Percentiles rank a stretch among this genome's conserved stretches.
These are phyloP conservation scores for Xanthostigma xanthostigma DNA, from an alignment of 2,888 invertebrate species.

Conservation along the genomic window DNA sequence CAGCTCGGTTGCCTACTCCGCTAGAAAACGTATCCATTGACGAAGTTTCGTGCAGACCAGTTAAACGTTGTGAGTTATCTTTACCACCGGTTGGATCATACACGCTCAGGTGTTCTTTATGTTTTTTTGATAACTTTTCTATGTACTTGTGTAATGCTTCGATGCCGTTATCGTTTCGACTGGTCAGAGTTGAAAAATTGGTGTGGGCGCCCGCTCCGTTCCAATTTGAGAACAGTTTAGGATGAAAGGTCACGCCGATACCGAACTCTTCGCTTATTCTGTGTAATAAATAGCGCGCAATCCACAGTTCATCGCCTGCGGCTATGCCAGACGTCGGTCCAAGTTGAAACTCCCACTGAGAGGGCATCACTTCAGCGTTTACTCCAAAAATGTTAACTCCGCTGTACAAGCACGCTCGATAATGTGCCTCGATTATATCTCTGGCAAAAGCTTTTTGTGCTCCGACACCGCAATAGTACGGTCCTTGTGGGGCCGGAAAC, in stretches of 20 bases:
- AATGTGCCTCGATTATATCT: slow-evolving; percentile 70
- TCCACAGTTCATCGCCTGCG: slow-evolving; percentile 45
- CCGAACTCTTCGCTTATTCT: slow-evolving; percentile 46
- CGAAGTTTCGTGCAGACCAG: slow-evolving; percentile 63
- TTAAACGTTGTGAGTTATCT: slow-evolving; percentile 62
- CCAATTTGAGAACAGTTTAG: slow-evolving; percentile 36
- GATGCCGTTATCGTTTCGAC: slow-evolving; percentile 60
- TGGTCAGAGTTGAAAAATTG: slow-evolving; percentile 76
- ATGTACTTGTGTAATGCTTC: slow-evolving; percentile 59
- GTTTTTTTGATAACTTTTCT: slow-evolving; percentile 53
- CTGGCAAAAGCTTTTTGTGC: slow-evolving; percentile 62
- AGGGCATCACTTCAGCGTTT: slow-evolving; percentile 73
- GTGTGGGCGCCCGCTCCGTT: slow-evolving; percentile 67
- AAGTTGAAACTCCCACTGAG: slow-evolving; percentile 57
- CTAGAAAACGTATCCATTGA: slow-evolving; percentile 21
- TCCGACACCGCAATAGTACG: slow-evolving; percentile 76
- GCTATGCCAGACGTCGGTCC: slow-evolving; percentile 47
- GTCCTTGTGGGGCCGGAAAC: slow-evolving; percentile 55
- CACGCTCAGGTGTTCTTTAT: slow-evolving; percentile 57
- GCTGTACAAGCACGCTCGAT: slow-evolving; percentile 61
- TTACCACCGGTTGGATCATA: slow-evolving; percentile 66
- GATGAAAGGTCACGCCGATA: slow-evolving; percentile 38
- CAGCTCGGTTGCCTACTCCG: slow-evolving; percentile 50
- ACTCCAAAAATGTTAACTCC: slow-evolving; percentile 64
- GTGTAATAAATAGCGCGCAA: slow-evolving; percentile 38